phyloP scores from a whole-genome alignment of 2,797 vertebrate species.

The Cephalopachus bancanus region DNA sequence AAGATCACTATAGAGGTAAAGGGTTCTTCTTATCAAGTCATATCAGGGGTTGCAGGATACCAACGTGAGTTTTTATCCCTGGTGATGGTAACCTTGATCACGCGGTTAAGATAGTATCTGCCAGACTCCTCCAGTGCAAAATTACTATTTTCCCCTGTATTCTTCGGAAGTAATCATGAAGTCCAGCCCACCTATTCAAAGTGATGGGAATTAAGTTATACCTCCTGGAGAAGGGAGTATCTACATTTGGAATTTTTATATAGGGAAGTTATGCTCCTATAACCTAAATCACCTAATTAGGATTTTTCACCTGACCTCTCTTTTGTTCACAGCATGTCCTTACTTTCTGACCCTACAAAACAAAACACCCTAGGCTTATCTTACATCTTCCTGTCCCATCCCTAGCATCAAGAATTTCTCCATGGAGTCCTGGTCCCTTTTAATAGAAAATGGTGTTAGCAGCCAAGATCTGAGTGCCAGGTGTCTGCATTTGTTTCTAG shows the following conservation, averaged over 20 bases:
- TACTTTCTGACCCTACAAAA: neutral
- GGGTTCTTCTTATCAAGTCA: neutral
- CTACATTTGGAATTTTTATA: neutral
- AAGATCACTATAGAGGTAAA: neutral
- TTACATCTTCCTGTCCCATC: neutral
- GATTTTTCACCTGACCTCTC: neutral
- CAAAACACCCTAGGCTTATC: neutral
- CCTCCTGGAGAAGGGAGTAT: neutral
- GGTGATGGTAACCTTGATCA: neutral
- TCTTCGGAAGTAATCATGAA: neutral
- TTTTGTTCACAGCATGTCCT: neutral
- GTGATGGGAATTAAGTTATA: neutral
- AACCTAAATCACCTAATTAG: neutral
- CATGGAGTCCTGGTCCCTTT: no score
- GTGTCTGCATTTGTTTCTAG: neutral
- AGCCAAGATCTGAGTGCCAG: neutral
- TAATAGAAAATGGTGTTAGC: neutral
- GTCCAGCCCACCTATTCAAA: neutral
- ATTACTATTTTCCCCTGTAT: neutral
- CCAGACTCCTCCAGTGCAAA: neutral
- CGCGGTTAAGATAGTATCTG: neutral
- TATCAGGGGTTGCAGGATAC: neutral
- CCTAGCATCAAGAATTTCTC: neutral
- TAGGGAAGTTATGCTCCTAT: neutral
- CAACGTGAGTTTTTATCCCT: neutral